Base-by-base conservation (phyloP, 2,113 vertebrate species). In the Hemichromis elongatus region DNA sequence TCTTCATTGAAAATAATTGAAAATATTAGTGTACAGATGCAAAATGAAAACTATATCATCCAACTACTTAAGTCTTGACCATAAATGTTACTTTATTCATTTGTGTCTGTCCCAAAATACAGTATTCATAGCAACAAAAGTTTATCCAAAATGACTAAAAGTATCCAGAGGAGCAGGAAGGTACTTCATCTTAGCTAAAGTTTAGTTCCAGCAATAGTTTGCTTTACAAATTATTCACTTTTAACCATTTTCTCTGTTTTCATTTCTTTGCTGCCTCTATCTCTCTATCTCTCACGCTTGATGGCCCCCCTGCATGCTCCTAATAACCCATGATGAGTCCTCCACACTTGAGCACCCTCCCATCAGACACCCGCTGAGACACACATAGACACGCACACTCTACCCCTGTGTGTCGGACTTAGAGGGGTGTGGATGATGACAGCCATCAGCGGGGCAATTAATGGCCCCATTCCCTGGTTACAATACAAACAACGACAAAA, bases 271-370 rank as follows among this genome's bases (percentile, higher is more conserved):
- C 89, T 35, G 57, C 80, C 55, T 73, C 81, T 59, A 59, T 90
- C 88, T 85, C 55, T 66, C 81, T 53, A 55, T 90, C 88, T 86
- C 92, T 80, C 79, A 86, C 54, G 88, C 90, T 93, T 92, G 87
- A 90, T 91, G 84, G 89, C 75, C 90, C 92, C 93, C 91, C 96
- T 94, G 92, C 93, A 92, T 81, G 89, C 92, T 94, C 93, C 93
- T 96, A 96, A 96, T 96, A 96, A 94, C 91, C 92, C 93, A 95
- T 95, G 95, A 95, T 96, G 94, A 96, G 94, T 96, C 94, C 94
- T 96, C 94, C 92, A 96, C 95, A 96, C 94, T 93, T 94, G 94
- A 95, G 94, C 94, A 95, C 93, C 92, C 95, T 94, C 92, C 92
- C 94, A 96, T 95, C 95, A 96, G 95, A 94, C 92, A 90, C 95